These are phyloP conservation scores for Plemyria rubiginata DNA, from an alignment of 2,888 invertebrate genomes.

Conservation along the genomic window DNA sequence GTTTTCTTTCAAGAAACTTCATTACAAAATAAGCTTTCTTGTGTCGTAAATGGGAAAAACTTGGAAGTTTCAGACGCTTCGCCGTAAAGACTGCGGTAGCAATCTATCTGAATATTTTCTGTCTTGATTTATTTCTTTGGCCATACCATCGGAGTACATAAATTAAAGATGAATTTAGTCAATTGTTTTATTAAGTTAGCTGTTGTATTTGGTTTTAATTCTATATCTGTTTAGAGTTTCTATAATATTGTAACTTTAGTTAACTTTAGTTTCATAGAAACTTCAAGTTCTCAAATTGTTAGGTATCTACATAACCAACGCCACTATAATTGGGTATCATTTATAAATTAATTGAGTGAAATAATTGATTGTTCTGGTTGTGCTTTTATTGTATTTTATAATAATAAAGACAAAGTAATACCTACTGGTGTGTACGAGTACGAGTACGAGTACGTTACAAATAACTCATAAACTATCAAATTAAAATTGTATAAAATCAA, in stretches of 20 bases:
- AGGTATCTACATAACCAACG: background rate
- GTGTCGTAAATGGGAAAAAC: conserved; percentile 1
- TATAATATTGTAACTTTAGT: conserved; percentile 27
- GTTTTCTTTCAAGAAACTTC: conserved; percentile 17
- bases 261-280: conserved; percentile 25
- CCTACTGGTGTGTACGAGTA: background rate
- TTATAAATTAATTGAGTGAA: background rate
- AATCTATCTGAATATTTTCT: conserved; percentile 10
- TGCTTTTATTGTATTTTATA: conserved; percentile 17
- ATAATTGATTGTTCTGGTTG: conserved; percentile 14
- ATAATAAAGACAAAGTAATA: background rate
- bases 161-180: conserved; percentile 6
- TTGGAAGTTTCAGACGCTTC: conserved; percentile 2
- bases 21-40: conserved; percentile 14
- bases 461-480: background rate
- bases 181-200: conserved; percentile 12
- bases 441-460: conserved; percentile 6
- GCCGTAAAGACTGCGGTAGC: background rate
- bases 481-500: conserved; percentile 14
- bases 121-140: conserved; percentile 33
- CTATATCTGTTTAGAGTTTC: conserved; percentile 23
- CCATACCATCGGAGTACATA: conserved; percentile 2
- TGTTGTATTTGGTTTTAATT: conserved; percentile 25
- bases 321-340: background rate
- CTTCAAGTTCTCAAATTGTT: conserved; percentile 14